Base-by-base conservation (phyloP, 2,113 vertebrate genomes). In the Lophius piscatorius region DNA sequence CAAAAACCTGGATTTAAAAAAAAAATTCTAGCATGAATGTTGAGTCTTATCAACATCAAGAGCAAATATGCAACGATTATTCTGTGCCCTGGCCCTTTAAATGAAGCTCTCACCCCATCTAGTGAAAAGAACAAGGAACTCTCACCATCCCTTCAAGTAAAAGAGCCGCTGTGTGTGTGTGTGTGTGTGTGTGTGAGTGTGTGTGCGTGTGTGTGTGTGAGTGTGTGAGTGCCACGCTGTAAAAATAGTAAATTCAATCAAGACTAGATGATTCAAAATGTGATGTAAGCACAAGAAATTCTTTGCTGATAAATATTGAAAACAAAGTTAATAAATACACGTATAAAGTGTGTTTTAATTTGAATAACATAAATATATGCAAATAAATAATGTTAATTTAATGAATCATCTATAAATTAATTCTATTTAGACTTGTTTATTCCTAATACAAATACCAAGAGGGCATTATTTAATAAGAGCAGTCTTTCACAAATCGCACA, bases 51-150 rank as follows among this genome's bases (percentile, higher is more conserved):
- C 38, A 61, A 51, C 20, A 67, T n/a, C n/a, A 63, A 14, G 24
- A 31, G 29, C 29, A 31, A 10, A 10, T 24, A 24, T 3, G 13
- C 31, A 35, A 23, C 17, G 17, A 1, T 22, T 42, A n/a, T n/a
- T 11, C 9, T 49, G 10, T 16, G n/a, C 63, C 48, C 46, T 35
- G 4, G 34, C n/a, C 40, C 23, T 36, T 56, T 54, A 77, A 84
- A 59, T 81, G 75, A 85, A 78, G 77, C 73, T 81, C 81, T 82
- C 41, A 72, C 82, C 21, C 87, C 87, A 88, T 85, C 85, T 89
- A 88, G 87, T 85, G 87, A 72, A 41, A 39, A 35, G 65, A 76
- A 14, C 4, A 18, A 58, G 72, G 26, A 83, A 29, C 33, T 79
- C 59, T 24, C n/a, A 42, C 41, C 58, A 56, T 26, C 36, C 18